Conservation (phyloP, 2,113 vertebrate species). For the Crotalus viridis region DNA sequence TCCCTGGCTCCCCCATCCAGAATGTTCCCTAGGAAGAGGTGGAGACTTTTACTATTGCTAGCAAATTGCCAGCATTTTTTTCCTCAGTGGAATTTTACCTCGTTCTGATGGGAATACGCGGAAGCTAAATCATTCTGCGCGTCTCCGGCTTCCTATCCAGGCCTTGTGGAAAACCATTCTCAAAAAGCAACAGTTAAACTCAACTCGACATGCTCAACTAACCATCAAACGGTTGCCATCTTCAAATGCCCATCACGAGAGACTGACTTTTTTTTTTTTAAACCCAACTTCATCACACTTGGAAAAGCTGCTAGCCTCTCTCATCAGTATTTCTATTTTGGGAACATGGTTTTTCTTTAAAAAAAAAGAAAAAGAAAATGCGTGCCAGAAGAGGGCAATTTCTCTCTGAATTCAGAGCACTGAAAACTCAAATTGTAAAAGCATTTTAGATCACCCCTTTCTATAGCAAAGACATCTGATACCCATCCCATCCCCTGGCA, state of each 20-base stretch:
- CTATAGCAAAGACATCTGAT: background rate
- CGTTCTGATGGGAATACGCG: background rate
- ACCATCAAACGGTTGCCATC: background rate
- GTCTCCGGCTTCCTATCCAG: background rate
- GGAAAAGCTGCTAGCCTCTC: background rate
- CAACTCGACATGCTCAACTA: background rate
- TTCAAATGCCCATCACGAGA: background rate
- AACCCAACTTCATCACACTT: background rate
- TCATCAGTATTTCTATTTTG: slow-evolving; percentile 28
- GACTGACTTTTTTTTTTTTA: background rate
- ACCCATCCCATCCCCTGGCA: background rate
- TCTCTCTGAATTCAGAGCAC: background rate
- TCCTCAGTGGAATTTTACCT: background rate
- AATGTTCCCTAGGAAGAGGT: background rate
- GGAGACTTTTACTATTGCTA: background rate
- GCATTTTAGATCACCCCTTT: background rate
- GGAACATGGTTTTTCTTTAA: background rate
- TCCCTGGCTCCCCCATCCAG: background rate
- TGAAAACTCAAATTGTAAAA: slow-evolving; percentile 15
- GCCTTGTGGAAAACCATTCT: background rate
- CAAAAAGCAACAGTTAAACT: background rate
- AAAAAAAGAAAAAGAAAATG: background rate
- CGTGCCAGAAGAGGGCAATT: slow-evolving; percentile 9
- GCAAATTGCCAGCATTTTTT: background rate
- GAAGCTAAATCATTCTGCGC: background rate